phyloP scores from a whole-genome alignment of 2,888 invertebrate species.

The Heliconius aoede region DNA sequence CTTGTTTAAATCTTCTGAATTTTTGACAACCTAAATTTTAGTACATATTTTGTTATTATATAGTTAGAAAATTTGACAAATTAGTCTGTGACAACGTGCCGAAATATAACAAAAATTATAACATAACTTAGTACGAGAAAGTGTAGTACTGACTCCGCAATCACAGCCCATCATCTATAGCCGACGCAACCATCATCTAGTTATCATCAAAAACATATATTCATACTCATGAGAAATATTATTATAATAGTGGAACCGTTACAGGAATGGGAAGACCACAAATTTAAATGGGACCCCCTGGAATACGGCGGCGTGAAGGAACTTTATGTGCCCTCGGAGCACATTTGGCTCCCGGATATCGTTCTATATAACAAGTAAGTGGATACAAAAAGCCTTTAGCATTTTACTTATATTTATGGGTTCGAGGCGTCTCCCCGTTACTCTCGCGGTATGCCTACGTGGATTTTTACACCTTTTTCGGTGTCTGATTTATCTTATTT shows the following conservation, averaged over 20 bases:
- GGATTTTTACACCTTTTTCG: constrained; percentile 34
- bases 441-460: constrained; percentile 19
- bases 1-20: too few species aligned
- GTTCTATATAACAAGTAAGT: constrained; percentile 98
- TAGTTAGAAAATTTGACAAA: too few species aligned
- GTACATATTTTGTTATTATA: too few species aligned
- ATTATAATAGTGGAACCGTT: constrained; percentile 47
- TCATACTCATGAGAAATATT: constrained; percentile 1
- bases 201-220: constrained; percentile 21
- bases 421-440: constrained; percentile 37
- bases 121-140: too few species aligned
- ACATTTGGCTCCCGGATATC: constrained; percentile 99
- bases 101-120: too few species aligned
- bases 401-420: constrained; percentile 52
- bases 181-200: too few species aligned
- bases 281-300: constrained; percentile 97
- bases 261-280: constrained; percentile 97
- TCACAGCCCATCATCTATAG: too few species aligned
- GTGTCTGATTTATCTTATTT: constrained; percentile 22
- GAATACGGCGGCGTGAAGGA: constrained; percentile 97
- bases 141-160: too few species aligned
- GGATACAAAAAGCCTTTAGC: constrained; percentile 45
- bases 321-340: constrained; percentile 97
- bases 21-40: too few species aligned
- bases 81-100: too few species aligned